phyloP scores from a whole-genome alignment of 2,113 vertebrate genomes.

The Sinocyclocheilus rhinocerous region DNA sequence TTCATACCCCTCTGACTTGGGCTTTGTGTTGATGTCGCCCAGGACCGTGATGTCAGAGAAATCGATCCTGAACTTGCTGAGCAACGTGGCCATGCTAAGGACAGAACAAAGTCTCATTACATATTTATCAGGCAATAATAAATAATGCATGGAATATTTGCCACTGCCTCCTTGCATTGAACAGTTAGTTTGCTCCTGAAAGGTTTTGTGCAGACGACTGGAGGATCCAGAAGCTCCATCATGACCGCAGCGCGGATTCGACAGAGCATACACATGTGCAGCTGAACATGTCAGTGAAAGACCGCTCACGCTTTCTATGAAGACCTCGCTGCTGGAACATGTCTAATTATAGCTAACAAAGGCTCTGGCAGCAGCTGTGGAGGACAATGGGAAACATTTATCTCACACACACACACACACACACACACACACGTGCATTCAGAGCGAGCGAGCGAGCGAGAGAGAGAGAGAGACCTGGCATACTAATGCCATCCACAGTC shows the following conservation, averaged over 20 bases:
- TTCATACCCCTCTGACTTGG: conserved; percentile 94
- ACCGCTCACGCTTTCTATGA: background rate
- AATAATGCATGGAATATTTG: conserved; percentile 23
- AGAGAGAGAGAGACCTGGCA: no score
- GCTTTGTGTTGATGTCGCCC: conserved; percentile 97
- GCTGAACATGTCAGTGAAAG: background rate
- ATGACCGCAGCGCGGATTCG: background rate
- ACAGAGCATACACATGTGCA: background rate
- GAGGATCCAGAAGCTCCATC: background rate
- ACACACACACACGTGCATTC: no score
- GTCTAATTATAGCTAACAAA: conserved; percentile 49
- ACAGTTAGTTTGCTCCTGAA: background rate
- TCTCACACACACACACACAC: conserved; percentile 63
- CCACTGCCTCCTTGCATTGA: background rate
- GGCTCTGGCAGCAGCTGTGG: conserved; percentile 64
- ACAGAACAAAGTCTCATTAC: conserved; percentile 39
- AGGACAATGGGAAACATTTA: conserved; percentile 65
- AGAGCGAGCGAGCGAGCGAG: no score
- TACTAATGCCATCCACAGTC: no score
- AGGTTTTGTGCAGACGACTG: background rate
- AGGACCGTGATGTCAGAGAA: conserved; percentile 97
- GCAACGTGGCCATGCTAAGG: conserved; percentile 93
- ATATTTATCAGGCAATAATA: background rate
- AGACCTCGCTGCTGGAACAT: background rate
- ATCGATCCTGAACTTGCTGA: conserved; percentile 99